Percentiles rank a stretch among this genome's conserved stretches.
These are phyloP conservation scores for Hylomyscus alleni DNA, from an alignment of 2,797 vertebrate genomes.

Conservation along the genomic window DNA sequence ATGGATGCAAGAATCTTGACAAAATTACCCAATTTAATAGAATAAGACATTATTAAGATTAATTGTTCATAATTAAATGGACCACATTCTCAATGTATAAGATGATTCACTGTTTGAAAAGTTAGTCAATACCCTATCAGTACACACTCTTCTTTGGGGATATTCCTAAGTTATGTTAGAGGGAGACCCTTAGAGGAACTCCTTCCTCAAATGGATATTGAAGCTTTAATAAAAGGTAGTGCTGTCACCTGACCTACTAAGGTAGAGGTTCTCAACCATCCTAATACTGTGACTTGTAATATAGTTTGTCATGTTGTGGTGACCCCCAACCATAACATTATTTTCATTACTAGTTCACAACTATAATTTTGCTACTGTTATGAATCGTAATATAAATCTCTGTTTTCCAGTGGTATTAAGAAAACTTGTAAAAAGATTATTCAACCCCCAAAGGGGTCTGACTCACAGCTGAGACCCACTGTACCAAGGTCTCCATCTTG, in stretches of 20 bases:
- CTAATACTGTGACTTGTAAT: background rate
- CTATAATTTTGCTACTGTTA: background rate
- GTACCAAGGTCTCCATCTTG: background rate
- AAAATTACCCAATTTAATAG: constrained; percentile 20
- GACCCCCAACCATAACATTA: background rate
- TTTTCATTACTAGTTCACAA: background rate
- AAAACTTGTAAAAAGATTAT: background rate
- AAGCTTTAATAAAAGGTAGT: background rate
- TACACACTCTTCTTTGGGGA: background rate
- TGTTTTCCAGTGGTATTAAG: background rate
- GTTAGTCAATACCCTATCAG: background rate
- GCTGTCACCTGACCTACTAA: background rate
- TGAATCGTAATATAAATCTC: background rate
- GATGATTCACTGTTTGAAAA: background rate
- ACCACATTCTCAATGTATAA: background rate
- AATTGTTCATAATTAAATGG: background rate
- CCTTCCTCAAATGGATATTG: background rate
- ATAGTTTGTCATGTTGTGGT: background rate
- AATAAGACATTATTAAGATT: background rate
- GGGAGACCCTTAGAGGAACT: background rate
- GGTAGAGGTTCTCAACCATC: background rate
- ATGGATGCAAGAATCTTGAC: constrained; percentile 21
- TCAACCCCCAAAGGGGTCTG: background rate
- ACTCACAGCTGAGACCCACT: background rate
- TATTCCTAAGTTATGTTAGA: background rate